phyloP scores from a whole-genome alignment of 2,888 invertebrate species.

The Nasonovia ribisnigri region DNA sequence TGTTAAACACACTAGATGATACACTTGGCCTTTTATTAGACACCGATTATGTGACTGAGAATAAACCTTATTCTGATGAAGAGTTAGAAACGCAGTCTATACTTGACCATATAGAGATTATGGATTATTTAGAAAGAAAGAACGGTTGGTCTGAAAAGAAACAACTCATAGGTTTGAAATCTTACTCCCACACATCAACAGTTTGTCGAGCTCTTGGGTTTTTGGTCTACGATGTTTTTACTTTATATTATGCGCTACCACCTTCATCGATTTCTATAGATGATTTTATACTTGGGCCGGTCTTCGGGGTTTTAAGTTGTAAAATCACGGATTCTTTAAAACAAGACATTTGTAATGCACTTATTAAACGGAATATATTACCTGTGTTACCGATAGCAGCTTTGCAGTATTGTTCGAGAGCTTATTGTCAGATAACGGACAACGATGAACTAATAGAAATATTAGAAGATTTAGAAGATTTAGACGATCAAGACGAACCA shows the following conservation, averaged over 20 bases:
- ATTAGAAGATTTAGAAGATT: neutral
- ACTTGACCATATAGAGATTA: slow-evolving; percentile 5
- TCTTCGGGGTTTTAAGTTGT: neutral
- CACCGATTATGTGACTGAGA: neutral
- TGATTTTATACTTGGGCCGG: neutral
- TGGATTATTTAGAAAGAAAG: slow-evolving; percentile 9
- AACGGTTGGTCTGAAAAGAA: neutral
- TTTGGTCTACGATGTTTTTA: slow-evolving; percentile 30
- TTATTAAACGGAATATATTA: slow-evolving; percentile 45
- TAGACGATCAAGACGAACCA: neutral
- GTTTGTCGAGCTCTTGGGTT: neutral
- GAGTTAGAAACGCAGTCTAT: slow-evolving; percentile 9
- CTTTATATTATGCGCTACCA: neutral
- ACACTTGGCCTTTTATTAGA: neutral
- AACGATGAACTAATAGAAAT: neutral
- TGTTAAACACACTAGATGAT: neutral
- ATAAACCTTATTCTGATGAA: neutral
- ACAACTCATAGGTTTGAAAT: neutral
- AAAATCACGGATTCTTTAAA: neutral
- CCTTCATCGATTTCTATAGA: neutral
- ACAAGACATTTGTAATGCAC: neutral
- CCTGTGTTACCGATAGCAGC: slow-evolving; percentile 31
- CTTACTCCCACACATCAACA: neutral
- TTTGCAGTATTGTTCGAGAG: slow-evolving; percentile 27
- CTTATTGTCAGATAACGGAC: neutral